Conservation (phyloP, 2,113 vertebrate species). For the Tachycineta bicolor region DNA sequence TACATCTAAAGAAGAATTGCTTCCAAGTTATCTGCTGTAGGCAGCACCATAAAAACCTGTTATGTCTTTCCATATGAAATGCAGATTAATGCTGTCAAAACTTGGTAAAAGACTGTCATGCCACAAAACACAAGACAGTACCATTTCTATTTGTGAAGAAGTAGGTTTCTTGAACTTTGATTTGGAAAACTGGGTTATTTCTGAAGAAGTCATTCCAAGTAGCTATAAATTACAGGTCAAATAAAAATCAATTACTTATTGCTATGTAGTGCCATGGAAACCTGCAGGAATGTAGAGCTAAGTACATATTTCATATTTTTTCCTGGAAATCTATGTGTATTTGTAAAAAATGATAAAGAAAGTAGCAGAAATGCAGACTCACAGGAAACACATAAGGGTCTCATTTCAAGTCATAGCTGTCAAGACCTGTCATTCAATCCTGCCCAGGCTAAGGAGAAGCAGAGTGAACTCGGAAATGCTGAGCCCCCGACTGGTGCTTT, state of each 20-base stretch:
- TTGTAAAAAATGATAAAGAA: neutral
- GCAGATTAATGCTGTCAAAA: neutral
- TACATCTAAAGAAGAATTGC: neutral
- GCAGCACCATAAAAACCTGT: neutral
- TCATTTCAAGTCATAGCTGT: neutral
- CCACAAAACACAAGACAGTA: neutral
- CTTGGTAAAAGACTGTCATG: neutral
- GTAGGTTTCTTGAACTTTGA: neutral
- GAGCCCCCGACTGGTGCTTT: neutral
- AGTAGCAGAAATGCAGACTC: neutral
- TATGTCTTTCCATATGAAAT: neutral
- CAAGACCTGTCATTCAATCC: neutral
- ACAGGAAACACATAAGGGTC: neutral
- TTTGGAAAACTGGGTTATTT: neutral
- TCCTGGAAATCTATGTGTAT: neutral
- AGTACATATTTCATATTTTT: neutral
- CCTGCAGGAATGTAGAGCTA: neutral
- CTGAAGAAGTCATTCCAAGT: neutral
- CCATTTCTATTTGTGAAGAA: neutral
- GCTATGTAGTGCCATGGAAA: neutral
- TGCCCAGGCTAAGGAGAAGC: neutral
- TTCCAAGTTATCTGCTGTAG: neutral
- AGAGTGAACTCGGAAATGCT: neutral
- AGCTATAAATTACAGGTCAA: neutral
- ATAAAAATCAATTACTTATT: neutral